These are phyloP conservation scores for Phymastichus coffea DNA, from an alignment of 1,140 invertebrate species.

Conservation along the genomic window DNA sequence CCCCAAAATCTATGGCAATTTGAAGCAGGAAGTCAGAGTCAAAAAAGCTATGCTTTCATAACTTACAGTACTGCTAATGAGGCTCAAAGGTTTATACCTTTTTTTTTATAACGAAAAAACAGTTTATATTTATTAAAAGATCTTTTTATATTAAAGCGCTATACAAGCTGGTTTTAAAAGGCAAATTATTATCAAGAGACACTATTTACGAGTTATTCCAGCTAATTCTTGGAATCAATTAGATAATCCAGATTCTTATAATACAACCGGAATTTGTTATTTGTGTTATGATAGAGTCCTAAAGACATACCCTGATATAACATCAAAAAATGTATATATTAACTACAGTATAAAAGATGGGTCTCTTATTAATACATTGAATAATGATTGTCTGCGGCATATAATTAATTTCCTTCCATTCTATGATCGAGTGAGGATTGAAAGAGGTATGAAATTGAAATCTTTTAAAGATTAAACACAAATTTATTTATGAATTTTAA, in stretches of 20 bases:
- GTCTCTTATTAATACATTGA: constrained; percentile 38
- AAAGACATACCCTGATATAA: neutral
- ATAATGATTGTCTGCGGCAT: constrained; percentile 48
- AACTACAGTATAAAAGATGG: too few species aligned
- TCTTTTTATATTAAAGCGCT: constrained; percentile 34
- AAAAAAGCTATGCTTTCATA: constrained; percentile 46
- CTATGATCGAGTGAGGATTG: constrained; percentile 42
- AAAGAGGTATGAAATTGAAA: constrained; percentile 37
- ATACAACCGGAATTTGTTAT: too few species aligned
- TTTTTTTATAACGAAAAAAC: too few species aligned
- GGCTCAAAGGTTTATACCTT: constrained; percentile 43
- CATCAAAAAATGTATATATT: neutral
- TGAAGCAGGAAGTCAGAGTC: too few species aligned
- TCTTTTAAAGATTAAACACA: neutral
- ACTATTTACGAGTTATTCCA: constrained; percentile 41
- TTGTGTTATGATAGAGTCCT: constrained; percentile 37
- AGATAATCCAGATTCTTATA: constrained; percentile 43
- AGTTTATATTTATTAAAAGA: neutral
- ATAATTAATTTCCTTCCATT: constrained; percentile 46
- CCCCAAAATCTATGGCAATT: too few species aligned
- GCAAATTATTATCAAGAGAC: constrained; percentile 42
- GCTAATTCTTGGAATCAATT: constrained; percentile 52
- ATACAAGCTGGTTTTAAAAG: constrained; percentile 34
- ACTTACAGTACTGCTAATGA: constrained; percentile 37
- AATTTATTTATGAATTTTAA: neutral